Base-by-base conservation (phyloP, 2,888 invertebrate species). In the Acanthoscelides obtectus region DNA sequence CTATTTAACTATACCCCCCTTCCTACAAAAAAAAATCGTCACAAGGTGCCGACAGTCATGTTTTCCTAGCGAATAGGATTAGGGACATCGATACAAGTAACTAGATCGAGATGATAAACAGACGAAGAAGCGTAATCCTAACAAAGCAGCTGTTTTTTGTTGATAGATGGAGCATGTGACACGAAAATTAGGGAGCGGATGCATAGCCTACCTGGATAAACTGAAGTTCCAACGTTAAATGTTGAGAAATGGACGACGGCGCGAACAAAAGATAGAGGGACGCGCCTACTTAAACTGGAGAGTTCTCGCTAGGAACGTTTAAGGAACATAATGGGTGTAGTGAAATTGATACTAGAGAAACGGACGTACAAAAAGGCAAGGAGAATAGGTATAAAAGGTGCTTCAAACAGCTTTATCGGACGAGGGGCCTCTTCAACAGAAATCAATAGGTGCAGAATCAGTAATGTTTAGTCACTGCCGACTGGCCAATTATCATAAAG, bases 101-200 rank as follows among this genome's bases (percentile, higher is more conserved):
- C 22, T 66, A 66, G 22, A 66, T 66, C 66, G 66, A 66, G 66
- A 66, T 66, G 21, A 66, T 66, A 20, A 66, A 66, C 8, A 66
- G 22, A 66, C 2, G 20, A 20, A 3, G 66, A 66, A 66, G 22
- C 66, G 66, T 66, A 66, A 66, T 66, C 66, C 66, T 5, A n/a
- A 66, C 45, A 45, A 45, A 45, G 45, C 45, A 45, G 45, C 45
- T 45, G 45, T 45, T 45, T 75, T 79, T 80, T 78, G 75, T 74
- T 69, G 74, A 74, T 79, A 77, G 78, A 80, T 80, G 80, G 79
- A 80, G 76, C 81, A 77, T 80, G 75, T 78, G 78, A 81, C 75
- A 72, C 72, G 81, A 76, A 79, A 80, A 78, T 80, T 79, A 76
- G 76, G 77, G 78, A 68, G 77, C 75, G 76, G 75, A 78, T 45